Conservation (phyloP, 2,888 invertebrate genomes). For the Pyrrhopygopsis socrates region DNA sequence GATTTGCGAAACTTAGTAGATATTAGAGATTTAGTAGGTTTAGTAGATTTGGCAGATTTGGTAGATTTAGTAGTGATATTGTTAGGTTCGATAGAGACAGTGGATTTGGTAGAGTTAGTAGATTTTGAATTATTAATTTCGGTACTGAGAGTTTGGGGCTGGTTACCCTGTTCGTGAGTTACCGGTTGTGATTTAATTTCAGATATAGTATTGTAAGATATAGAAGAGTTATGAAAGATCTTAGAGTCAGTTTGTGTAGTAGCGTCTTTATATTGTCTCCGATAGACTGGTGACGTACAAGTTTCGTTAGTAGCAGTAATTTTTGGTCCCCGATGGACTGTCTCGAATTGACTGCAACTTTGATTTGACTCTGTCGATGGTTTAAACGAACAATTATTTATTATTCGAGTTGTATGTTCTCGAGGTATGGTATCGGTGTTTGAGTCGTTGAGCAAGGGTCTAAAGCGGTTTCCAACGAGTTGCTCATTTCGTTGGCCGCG, state of each 20-base stretch:
- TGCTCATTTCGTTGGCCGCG: constrained; percentile 61
- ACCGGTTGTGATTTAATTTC: constrained; percentile 7
- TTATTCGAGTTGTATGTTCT: background rate
- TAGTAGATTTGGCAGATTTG: constrained; percentile 16
- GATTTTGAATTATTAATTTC: constrained; percentile 49
- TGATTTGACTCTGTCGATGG: background rate
- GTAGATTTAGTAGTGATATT: constrained; percentile 41
- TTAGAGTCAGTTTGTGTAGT: constrained; percentile 11
- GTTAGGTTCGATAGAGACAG: constrained; percentile 9
- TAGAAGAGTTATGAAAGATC: background rate
- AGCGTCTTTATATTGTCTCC: constrained; percentile 26
- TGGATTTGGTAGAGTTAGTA: background rate
- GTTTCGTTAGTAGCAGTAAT: background rate
- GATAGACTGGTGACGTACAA: constrained; percentile 50
- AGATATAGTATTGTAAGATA: background rate
- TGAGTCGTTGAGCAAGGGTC: constrained; percentile 6
- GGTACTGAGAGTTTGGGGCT: constrained; percentile 66
- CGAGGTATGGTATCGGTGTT: background rate
- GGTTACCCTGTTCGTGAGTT: constrained; percentile 72
- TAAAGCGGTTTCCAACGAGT: constrained; percentile 65
- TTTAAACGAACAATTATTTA: background rate
- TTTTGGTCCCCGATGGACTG: constrained; percentile 18
- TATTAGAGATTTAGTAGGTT: constrained; percentile 49
- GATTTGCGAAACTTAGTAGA: constrained; percentile 8
- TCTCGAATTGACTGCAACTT: background rate